Conservation (phyloP, 2,888 invertebrate genomes). For the Linyphia triangularis region DNA sequence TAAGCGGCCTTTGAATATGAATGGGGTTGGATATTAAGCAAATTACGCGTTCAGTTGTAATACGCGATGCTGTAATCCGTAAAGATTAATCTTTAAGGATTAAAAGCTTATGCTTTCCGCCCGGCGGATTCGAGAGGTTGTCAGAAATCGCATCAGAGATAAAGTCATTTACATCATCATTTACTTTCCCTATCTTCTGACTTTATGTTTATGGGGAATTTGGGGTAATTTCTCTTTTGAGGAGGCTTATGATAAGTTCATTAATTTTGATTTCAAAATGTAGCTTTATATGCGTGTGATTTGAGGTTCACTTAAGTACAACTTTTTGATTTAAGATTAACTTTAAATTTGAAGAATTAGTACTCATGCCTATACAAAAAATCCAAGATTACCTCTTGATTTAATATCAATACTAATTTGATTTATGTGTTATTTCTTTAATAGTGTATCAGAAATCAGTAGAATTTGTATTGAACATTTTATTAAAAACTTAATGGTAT, state of each 20-base stretch:
- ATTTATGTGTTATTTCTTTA: no score
- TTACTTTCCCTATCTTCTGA: constrained; percentile 14
- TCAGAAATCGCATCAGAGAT: constrained; percentile 67
- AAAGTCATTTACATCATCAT: constrained; percentile 67
- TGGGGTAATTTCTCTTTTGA: not conserved
- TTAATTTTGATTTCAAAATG: constrained; percentile 34
- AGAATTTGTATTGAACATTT: no score
- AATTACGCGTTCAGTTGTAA: constrained; percentile 72
- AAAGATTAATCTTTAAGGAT: constrained; percentile 68
- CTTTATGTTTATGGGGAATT: not conserved
- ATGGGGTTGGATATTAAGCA: constrained; percentile 65
- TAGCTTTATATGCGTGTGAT: not conserved
- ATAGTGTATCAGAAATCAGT: no score
- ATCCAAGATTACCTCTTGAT: no score
- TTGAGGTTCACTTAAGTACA: not conserved
- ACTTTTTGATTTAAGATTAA: not conserved
- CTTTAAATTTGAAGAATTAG: no score
- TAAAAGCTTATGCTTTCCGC: constrained; percentile 69
- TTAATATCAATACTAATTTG: no score
- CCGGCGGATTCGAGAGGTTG: constrained; percentile 53
- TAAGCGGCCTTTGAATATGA: constrained; percentile 64
- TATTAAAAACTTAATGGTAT: no score
- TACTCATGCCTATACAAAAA: no score
- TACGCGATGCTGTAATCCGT: constrained; percentile 53
- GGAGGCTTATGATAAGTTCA: constrained; percentile 38